Evolutionary conservation across 1,140 invertebrate genomes (phyloP), one percentile per base, ranked within the genome.

Genomic region (Calephelis virginiensis): DNA sequence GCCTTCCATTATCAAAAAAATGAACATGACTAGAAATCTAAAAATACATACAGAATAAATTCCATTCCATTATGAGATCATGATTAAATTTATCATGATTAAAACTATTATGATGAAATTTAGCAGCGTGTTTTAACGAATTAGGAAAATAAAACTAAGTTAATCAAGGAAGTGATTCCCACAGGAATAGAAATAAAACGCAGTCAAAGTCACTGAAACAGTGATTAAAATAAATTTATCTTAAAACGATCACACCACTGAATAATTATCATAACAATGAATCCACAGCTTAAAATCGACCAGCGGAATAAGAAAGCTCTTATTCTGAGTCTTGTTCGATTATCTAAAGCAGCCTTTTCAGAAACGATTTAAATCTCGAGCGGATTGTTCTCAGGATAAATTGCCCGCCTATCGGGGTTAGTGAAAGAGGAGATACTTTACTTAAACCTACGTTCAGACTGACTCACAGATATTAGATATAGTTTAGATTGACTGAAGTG

Each of bases 361-460:
- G 53, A 56, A 56, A 56, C 53, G 53, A 56, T 56, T 56, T 56
- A 56, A 56, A 56, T 56, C 53, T 56, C 53, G 28, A 37, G 53
- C 11, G 53, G 28, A 12, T 56, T 56, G 28, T 56, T 37, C 53
- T 56, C 53, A 12, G 28, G 53, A 56, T 56, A 56, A 56, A 56
- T 56, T 56, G 53, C 53, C 53, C 28, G 53, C 53, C 53, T 56
- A 56, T 38, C 12, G 53, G 28, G 53, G 53, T 56, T 12, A n/a
- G 53, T n/a, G 53, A 56, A 37, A 56, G 53, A 14, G 53, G 17
- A 37, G 53, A 56, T 37, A 56, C 28, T 56, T 10, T 12, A 7
- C 28, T 56, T 1, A 56, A 56, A 56, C 13, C 37, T 28, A 13
- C 50, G 50, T 56, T 17, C 17, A 56, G 9, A 56, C 13, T 11